Conservation (phyloP, 2,113 vertebrate species). For the rat (Rattus norvegicus) region GRCr8 NC_086032.1:45536501-45537000, state of each 20-base stretch:
- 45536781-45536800: slow-evolving; percentile 50
- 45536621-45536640: slow-evolving; percentile 41
- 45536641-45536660: neutral
- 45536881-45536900: neutral
- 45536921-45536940: neutral
- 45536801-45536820: slow-evolving; percentile 1
- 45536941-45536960: slow-evolving; percentile 1
- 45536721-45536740: neutral
- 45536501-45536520: slow-evolving; percentile 62
- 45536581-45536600: slow-evolving; percentile 64
- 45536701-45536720: neutral
- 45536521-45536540: slow-evolving; percentile 68
- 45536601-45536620: neutral
- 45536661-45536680: slow-evolving; percentile 35
- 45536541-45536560: slow-evolving; percentile 64
- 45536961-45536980: neutral
- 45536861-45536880: neutral
- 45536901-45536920: neutral
- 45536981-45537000: neutral
- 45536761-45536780: neutral
- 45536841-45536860: neutral
- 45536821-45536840: neutral
- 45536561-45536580: slow-evolving; percentile 66
- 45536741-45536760: neutral
- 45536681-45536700: neutral